A percentile compares a stretch with the other conserved stretches of the same genome.
Conservation (phyloP, 2,797 vertebrate species). For the Notoglanidium macrostoma region DNA sequence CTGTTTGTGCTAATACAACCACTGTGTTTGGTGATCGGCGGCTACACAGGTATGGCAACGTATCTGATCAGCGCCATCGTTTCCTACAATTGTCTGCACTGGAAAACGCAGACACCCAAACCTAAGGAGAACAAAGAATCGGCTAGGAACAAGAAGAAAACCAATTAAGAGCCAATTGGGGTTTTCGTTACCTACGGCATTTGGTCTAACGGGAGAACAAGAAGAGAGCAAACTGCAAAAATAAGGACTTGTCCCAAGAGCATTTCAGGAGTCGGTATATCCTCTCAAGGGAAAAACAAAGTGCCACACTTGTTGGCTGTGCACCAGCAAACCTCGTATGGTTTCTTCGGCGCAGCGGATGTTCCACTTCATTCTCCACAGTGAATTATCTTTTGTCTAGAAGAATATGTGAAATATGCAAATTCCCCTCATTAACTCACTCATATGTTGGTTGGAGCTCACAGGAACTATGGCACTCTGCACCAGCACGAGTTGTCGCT, state of each 20-base stretch:
- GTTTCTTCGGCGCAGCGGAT: neutral
- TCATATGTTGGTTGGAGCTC: neutral
- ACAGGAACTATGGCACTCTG: neutral
- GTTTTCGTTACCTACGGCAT: neutral
- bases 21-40: conserved; percentile 73
- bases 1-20: conserved; percentile 80
- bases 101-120: conserved; percentile 55
- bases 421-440: conserved; percentile 20
- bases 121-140: conserved; percentile 9
- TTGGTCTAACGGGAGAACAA: neutral
- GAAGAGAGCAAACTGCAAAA: neutral
- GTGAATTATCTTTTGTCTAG: conserved; percentile 14
- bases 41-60: conserved; percentile 74
- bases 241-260: neutral
- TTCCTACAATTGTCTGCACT: conserved; percentile 78
- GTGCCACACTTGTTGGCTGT: neutral
- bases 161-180: conserved; percentile 51
- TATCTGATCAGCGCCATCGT: conserved; percentile 74
- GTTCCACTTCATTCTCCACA: conserved; percentile 1
- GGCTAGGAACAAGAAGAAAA: conserved; percentile 62
- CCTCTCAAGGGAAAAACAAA: neutral
- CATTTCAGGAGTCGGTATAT: neutral
- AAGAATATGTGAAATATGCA: conserved; percentile 20
- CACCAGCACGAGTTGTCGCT: neutral
- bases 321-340: neutral